phyloP scores from a whole-genome alignment of 2,113 vertebrate species.

The human region DNA sequence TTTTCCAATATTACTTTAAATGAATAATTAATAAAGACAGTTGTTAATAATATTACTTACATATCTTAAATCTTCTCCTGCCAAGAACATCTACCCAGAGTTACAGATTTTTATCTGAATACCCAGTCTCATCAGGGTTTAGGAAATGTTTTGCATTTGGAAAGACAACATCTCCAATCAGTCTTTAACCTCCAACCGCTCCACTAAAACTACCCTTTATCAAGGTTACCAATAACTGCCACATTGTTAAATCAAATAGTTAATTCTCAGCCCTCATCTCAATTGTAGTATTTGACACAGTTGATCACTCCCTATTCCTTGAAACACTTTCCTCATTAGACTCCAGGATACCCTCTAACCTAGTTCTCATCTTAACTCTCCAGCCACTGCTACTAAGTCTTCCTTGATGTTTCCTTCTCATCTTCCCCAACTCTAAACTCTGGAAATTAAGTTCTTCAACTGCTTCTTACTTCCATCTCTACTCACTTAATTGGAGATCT shows the following conservation, averaged over 20 bases:
- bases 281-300: background rate
- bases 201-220: background rate
- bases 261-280: background rate
- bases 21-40: background rate
- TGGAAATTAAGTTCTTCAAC: constrained; percentile 30
- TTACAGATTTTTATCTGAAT: background rate
- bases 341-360: background rate
- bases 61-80: background rate
- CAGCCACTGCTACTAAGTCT: background rate
- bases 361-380: background rate
- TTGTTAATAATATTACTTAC: background rate
- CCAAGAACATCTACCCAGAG: background rate
- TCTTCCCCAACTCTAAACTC: background rate
- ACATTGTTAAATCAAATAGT: background rate
- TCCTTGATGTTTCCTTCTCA: background rate
- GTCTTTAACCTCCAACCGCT: background rate
- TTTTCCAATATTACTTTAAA: background rate
- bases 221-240: background rate
- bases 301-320: background rate
- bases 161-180: background rate
- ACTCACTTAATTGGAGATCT: background rate
- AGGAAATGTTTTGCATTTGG: background rate
- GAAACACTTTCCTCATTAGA: background rate
- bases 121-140: background rate
- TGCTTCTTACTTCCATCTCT: background rate